Conservation (phyloP, 2,888 invertebrate genomes). For the Lycocerus yunnanus region DNA sequence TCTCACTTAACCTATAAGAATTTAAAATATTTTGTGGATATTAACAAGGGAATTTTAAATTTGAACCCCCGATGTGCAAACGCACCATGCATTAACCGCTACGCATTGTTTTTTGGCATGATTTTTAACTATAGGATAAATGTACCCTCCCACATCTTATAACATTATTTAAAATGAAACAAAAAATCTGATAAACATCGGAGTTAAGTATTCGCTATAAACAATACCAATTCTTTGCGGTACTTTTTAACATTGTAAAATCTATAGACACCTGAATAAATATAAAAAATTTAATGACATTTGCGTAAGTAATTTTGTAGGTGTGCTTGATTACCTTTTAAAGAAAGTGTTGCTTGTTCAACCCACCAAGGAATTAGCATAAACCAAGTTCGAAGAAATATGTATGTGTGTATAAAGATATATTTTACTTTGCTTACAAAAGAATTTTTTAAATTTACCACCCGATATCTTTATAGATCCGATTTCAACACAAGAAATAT, state of each 20-base stretch:
- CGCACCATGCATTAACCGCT: too few relatives aligned
- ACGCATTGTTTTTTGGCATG: not conserved
- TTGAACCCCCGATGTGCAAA: not conserved
- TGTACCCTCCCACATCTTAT: not conserved
- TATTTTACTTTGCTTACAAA: not conserved
- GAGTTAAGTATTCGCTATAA: not conserved
- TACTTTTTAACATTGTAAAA: not conserved
- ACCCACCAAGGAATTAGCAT: not conserved
- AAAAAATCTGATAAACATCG: not conserved
- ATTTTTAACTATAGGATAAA: not conserved
- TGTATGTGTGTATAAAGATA: not conserved
- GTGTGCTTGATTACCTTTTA: slow-evolving; percentile 12
- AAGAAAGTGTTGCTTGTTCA: not conserved
- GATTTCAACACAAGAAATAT: not conserved
- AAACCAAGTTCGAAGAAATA: slow-evolving; percentile 1
- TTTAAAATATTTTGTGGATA: not conserved
- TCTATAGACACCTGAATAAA: not conserved
- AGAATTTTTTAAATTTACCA: slow-evolving; percentile 1
- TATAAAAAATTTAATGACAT: not conserved
- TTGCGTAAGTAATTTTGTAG: slow-evolving; percentile 2
- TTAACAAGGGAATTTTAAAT: not conserved
- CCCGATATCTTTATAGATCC: not conserved
- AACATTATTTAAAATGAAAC: not conserved
- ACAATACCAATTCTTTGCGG: not conserved
- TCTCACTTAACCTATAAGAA: too few relatives aligned